Evolutionary conservation across 2,888 invertebrate species (phyloP), one percentile per base, ranked within the genome.

Genomic region (Phorcus lineatus): DNA sequence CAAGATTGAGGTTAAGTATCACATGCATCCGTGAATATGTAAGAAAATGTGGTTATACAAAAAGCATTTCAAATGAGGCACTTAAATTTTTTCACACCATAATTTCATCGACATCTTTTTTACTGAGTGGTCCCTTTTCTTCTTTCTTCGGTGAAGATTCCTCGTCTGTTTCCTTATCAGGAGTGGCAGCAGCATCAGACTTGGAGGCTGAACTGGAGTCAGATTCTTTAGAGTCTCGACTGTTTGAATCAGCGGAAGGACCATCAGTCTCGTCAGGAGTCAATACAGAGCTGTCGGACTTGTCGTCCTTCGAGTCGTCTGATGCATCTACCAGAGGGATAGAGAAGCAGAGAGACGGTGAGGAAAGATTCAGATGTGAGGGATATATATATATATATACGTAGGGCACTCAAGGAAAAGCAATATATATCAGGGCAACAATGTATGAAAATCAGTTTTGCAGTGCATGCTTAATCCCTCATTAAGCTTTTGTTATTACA

Each of bases 241-340:
- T 70, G 19, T 40, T 19, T 16, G 70, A 16, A 19, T 40, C 70
- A 17, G 36, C 19, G 31, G 31, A 17, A n/a, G n/a, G 36, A 19
- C 70, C 17, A n/a, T 70, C 70, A 70, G 31, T 11, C 36, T 70
- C 70, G 70, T 70, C 70, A 0, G 70, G 70, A 17, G 70, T 70
- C 36, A 70, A 40, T 11, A 36, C 36, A 1, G 70, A 70, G 40
- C 70, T 70, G 70, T 70, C 70, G 16, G 70, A 70, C 40, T 70
- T 70, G 36, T 70, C 70, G 2, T 70, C 70, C 40, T 70, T 70
- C 3, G 40, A 70, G 24, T 70, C 70, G n/a, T 70, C 70, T 0
- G 70, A 70, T 40, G 70, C 70, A 70, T 40, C 70, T 70, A 36
- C 36, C 1, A n/a, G 40, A 22, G n/a, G n/a, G n/a, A n/a, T n/a